Percentiles rank a stretch among this genome's conserved stretches.
Conservation (phyloP, 2,113 vertebrate genomes). For the Hepsetus odoe region DNA sequence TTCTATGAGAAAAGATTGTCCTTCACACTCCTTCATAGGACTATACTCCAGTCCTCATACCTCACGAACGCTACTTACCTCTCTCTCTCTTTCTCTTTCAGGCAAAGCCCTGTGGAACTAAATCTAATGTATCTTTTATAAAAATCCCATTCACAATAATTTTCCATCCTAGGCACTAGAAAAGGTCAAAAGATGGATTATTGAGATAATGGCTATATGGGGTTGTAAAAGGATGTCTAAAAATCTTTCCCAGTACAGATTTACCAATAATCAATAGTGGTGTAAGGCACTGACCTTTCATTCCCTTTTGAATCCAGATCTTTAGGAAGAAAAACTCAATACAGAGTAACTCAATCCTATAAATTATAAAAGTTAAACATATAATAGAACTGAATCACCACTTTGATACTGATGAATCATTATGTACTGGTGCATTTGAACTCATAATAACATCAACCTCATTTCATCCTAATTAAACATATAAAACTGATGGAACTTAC, state of each 20-base stretch:
- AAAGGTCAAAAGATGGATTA: constrained; percentile 31
- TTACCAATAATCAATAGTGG: not conserved
- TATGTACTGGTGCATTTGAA: no score
- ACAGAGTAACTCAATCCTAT: no score
- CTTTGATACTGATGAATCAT: not conserved
- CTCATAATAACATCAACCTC: no score
- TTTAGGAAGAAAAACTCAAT: no score
- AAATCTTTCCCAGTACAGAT: not conserved
- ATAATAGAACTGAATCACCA: no score
- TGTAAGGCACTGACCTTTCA: not conserved
- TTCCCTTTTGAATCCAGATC: not conserved
- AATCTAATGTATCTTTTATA: constrained; percentile 6
- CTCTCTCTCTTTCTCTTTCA: not conserved
- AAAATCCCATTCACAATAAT: constrained; percentile 21
- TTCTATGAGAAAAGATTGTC: constrained; percentile 40
- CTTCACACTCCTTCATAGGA: not conserved
- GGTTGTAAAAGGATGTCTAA: not conserved
- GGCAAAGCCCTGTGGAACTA: not conserved
- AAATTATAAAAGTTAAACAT: no score
- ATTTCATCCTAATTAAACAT: not conserved
- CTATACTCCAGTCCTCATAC: constrained; percentile 10
- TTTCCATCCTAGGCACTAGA: not conserved
- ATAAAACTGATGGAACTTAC: constrained; percentile 69
- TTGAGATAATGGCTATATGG: not conserved
- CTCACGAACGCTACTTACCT: constrained; percentile 7